Conservation (phyloP, 2,797 vertebrate species). For the Thunnus albacares region DNA sequence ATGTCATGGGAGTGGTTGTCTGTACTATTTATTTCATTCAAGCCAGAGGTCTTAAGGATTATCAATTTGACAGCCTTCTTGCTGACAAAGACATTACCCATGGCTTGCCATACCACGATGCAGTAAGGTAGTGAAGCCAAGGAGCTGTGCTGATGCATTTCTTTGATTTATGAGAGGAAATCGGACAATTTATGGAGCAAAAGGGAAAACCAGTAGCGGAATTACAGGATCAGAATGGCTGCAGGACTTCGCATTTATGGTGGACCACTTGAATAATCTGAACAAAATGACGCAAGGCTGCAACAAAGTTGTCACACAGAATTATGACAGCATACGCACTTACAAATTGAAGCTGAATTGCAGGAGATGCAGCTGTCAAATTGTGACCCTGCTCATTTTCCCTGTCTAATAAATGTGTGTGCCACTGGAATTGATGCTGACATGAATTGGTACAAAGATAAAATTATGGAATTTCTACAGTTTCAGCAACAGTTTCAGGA, state of each 20-base stretch:
- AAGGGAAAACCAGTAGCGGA: conserved; percentile 7
- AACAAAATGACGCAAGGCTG: conserved; percentile 44
- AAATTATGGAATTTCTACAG: conserved; percentile 9
- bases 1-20: no score
- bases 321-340: conserved; percentile 53
- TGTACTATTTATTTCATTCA: no score
- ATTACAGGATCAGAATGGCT: conserved; percentile 19
- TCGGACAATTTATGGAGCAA: conserved; percentile 27
- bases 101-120: conserved; percentile 25
- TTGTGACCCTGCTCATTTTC: conserved; percentile 30
- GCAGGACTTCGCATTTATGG: conserved; percentile 61
- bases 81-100: neutral
- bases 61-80: no score
- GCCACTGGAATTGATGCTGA: neutral
- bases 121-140: conserved; percentile 24
- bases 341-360: conserved; percentile 38
- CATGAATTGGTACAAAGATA: conserved; percentile 14
- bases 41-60: no score
- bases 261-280: conserved; percentile 56
- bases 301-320: conserved; percentile 43
- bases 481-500: conserved; percentile 43
- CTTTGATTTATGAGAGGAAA: conserved; percentile 29
- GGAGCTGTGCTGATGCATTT: conserved; percentile 2
- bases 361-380: conserved; percentile 34
- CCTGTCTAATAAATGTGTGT: conserved; percentile 15